Evolutionary conservation across 1,140 invertebrate genomes (phyloP).

Genomic region (Drosophila micromelanica): DNA sequence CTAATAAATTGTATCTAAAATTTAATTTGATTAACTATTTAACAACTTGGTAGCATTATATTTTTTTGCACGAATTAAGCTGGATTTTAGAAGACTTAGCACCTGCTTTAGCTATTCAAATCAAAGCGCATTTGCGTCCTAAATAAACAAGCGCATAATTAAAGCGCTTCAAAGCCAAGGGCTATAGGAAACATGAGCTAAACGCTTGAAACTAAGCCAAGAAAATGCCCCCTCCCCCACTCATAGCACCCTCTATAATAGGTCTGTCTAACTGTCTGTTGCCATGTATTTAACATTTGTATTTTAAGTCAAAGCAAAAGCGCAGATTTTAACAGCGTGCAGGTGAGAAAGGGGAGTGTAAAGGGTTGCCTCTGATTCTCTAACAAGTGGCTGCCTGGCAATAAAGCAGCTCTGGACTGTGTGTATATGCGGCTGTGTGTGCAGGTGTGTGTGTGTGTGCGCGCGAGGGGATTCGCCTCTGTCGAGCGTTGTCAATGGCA

Average conservation of each 20-base stretch:
- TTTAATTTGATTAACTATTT: too few species aligned
- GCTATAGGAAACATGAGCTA: constrained; percentile 30
- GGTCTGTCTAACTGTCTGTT: constrained; percentile 15
- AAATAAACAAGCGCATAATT: constrained; percentile 68
- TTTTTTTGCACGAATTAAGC: neutral
- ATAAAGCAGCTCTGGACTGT: constrained; percentile 5
- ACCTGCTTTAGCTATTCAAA: neutral
- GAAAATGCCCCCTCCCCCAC: neutral
- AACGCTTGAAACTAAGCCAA: constrained; percentile 16
- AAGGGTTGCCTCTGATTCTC: constrained; percentile 3
- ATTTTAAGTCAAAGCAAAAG: constrained; percentile 35
- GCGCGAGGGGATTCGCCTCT: neutral
- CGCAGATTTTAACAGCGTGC: constrained; percentile 13
- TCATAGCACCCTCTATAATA: neutral
- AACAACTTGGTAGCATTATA: too few species aligned
- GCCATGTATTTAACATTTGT: constrained; percentile 18
- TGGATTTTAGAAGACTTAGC: neutral
- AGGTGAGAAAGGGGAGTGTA: constrained; percentile 14
- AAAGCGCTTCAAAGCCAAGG: constrained; percentile 48
- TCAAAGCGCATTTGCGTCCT: constrained; percentile 53
- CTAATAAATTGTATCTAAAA: too few species aligned
- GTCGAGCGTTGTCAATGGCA: constrained; percentile 66
- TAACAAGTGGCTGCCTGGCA: constrained; percentile 12
- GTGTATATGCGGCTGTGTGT: neutral
- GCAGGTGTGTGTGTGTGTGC: neutral